Conservation (phyloP, 2,797 vertebrate species). For the Staurois parvus region DNA sequence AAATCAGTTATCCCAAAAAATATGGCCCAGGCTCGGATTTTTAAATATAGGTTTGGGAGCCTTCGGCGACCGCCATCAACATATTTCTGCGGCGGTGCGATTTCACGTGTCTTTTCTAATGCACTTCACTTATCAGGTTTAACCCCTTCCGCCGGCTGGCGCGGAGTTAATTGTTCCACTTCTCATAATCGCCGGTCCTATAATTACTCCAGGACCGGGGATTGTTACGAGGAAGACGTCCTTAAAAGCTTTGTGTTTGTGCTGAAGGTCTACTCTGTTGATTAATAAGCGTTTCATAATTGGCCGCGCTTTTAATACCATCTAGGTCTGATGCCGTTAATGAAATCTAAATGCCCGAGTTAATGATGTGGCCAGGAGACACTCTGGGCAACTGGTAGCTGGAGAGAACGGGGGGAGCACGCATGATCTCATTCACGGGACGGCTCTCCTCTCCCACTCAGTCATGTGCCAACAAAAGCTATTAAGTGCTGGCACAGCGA, state of each 20-base stretch:
- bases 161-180: slow-evolving; percentile 36
- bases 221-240: slow-evolving; percentile 65
- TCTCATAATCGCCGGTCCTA: slow-evolving; percentile 23
- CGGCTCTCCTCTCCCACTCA: slow-evolving; percentile 55
- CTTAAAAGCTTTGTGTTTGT: slow-evolving; percentile 69
- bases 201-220: slow-evolving; percentile 57
- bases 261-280: slow-evolving; percentile 70
- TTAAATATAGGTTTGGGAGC: slow-evolving; percentile 47
- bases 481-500: slow-evolving; percentile 58
- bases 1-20: slow-evolving; percentile 48
- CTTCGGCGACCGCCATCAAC: slow-evolving; percentile 25
- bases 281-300: slow-evolving; percentile 87
- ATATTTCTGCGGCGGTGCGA: slow-evolving; percentile 32
- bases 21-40: slow-evolving; percentile 21
- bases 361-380: slow-evolving; percentile 86
- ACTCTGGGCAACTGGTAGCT: slow-evolving; percentile 74
- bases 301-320: slow-evolving; percentile 84
- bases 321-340: slow-evolving; percentile 85
- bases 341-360: slow-evolving; percentile 85
- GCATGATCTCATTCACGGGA: slow-evolving; percentile 65
- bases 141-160: neutral
- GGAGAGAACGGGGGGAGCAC: slow-evolving; percentile 62
- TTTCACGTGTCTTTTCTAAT: slow-evolving; percentile 2
- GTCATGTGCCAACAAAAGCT: slow-evolving; percentile 59
- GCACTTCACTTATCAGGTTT: neutral